Conservation (phyloP, 2,888 invertebrate species). For the Polyommatus iphigenia region DNA sequence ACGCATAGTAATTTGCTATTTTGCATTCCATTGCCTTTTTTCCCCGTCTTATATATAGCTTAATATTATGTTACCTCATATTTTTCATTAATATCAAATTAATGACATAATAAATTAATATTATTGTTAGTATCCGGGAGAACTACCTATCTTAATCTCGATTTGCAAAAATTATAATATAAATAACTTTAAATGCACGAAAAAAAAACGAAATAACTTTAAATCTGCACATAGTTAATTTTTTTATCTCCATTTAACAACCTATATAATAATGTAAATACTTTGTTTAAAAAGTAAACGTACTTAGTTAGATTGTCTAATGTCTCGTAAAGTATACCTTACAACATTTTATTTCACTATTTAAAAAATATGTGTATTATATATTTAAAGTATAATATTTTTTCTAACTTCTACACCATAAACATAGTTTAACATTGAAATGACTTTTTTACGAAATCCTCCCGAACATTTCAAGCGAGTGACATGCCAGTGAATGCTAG, state of each 20-base stretch:
- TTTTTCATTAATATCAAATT: neutral
- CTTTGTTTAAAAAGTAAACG: too few species aligned
- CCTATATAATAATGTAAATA: too few species aligned
- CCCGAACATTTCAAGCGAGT: neutral
- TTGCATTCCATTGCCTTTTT: neutral
- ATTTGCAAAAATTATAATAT: neutral
- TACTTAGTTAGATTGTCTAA: too few species aligned
- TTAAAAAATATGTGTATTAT: too few species aligned
- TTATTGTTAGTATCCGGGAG: neutral
- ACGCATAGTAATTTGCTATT: neutral
- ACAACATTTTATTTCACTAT: too few species aligned
- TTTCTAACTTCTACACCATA: too few species aligned
- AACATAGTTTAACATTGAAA: too few species aligned
- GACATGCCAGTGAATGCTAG: neutral
- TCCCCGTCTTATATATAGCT: neutral
- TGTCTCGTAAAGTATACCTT: too few species aligned
- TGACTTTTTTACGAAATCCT: neutral
- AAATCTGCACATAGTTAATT: too few species aligned
- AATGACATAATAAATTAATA: neutral
- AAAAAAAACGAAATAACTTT: too few species aligned
- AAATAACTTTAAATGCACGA: neutral
- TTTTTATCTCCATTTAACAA: too few species aligned
- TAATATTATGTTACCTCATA: neutral
- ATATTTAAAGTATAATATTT: too few species aligned
- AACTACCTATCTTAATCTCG: neutral